Evolutionary conservation across 2,888 invertebrate species (phyloP), one percentile per base, ranked within the genome.

Genomic region (Sinohyriopsis cumingii): DNA sequence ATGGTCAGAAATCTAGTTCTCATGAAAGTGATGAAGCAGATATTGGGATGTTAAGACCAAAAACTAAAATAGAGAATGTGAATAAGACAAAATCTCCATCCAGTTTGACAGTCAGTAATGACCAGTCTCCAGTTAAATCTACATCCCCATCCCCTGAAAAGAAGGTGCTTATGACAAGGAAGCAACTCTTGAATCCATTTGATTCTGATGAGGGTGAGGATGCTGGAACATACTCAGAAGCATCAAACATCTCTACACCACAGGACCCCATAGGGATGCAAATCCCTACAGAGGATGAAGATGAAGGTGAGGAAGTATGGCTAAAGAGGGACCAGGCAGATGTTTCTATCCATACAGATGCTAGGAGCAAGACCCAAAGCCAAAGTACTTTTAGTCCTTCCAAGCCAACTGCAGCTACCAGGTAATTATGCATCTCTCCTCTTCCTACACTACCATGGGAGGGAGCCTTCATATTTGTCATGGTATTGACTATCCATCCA

Each of bases 121-220:
- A 55, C 64, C 56, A 20, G 69, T 56, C 62, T 72, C 73, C 54
- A 71, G 68, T 56, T 73, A 77, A 61, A 65, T 60, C 25, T 70
- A 69, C 9, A 66, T 69, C 18, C 20, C 57, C 18, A 69, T 62
- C 67, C 33, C 25, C 56, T 18, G 74, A 74, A 19, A 76, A 73
- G 59, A 73, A 73, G 4, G 54, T 53, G n/a, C 91, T 96, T 81
- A 96, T 96, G 95, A 96, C 96, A 0, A 93, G 95, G 78, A 93
- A 95, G 68, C 95, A 96, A 89, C 91, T 95, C 77, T 94, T 94
- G 9, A 96, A 97, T 91, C 96, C 96, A 0, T 96, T 96, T 90
- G 96, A 95, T 64, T 96, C 96, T 53, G 96, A 96, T 85, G 96
- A 96, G 25, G 95, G 95, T 71, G 92, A 91, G 62, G 94, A 95